Base-by-base conservation (phyloP, 2,113 vertebrate species). In the Glaucomys volans region DNA sequence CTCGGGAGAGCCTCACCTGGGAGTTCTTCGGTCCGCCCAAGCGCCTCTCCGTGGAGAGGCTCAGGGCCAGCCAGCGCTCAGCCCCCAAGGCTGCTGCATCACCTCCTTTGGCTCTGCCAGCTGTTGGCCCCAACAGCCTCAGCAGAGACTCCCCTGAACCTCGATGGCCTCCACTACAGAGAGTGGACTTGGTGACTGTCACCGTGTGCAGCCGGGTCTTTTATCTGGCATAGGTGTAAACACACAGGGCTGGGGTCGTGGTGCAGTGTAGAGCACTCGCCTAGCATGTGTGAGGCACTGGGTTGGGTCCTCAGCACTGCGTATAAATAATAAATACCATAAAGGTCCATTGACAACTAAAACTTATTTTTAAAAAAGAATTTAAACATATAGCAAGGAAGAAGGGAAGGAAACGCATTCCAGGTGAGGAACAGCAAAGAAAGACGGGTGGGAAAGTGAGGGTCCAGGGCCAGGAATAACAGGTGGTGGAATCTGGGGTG, bases 21-120 rank as follows among this genome's bases (percentile, higher is more conserved):
- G 50, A 77, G 50, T 11, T 54, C 4, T 10, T 24, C 13, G 74
- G 52, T 42, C 64, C 18, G 28, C 47, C 16, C 12, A 1, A 32
- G 47, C 0, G 5, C 44, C n/a, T 14, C 32, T 59, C 12, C 16
- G 10, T 44, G 59, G 32, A 0, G 1, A 20, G 32, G 50, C 28
- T 54, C n/a, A 3, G 4, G n/a, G 16, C 28, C 40, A 12, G 52
- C 44, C 4, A 4, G 18, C 0, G 1, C n/a, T 35, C 9, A 24
- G 24, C 16, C 8, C 2, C 35, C 20, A 4, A 1, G 18, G 17
- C 69, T 44, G 37, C 1, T 5, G 5, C 37, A 17, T 35, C 62
- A 13, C n/a, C 50, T 37, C 32, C 5, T 5, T 30, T 30, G 79
- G 18, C 50, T 54, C 66, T 54, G 40, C 87, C 66, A 26, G 42